Evolutionary conservation across 1,140 invertebrate species (phyloP).

Genomic region (Vollenhovia emeryi): DNA sequence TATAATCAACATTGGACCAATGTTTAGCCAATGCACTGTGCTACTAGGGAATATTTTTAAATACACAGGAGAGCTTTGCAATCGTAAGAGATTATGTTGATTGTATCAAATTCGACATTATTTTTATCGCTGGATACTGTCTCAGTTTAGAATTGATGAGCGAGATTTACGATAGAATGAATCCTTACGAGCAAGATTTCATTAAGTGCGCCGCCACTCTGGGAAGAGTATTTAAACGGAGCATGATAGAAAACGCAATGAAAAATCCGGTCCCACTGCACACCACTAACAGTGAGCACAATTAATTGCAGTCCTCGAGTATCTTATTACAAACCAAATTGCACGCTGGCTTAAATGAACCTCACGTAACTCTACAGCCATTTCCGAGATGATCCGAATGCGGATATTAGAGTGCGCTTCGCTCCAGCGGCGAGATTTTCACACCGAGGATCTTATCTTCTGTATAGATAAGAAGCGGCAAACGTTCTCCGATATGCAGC

Average conservation of each 20-base stretch:
- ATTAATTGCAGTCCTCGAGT: background rate
- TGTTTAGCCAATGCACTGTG: no score
- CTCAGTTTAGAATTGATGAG: constrained; percentile 46
- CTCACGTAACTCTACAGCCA: constrained; percentile 75
- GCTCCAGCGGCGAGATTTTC: constrained; percentile 75
- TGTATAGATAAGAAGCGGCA: constrained; percentile 53
- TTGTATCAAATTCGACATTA: background rate
- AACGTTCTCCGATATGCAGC: constrained; percentile 77
- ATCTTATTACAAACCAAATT: background rate
- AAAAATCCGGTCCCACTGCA: constrained; percentile 78
- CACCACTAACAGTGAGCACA: constrained; percentile 81
- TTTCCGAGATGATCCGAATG: constrained; percentile 85
- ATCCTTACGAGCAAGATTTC: constrained; percentile 86
- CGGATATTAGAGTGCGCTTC: constrained; percentile 86
- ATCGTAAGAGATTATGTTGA: background rate
- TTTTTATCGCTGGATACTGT: background rate
- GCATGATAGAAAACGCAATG: constrained; percentile 84
- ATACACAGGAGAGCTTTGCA: background rate
- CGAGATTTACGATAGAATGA: constrained; percentile 69
- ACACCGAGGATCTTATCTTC: constrained; percentile 32
- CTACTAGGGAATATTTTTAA: background rate
- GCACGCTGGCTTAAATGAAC: background rate
- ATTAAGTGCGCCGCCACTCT: constrained; percentile 86
- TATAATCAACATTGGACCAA: no score
- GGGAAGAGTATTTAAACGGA: constrained; percentile 85